These are phyloP conservation scores for Epirrhoe alternata DNA, from an alignment of 2,888 invertebrate species.

Conservation along the genomic window DNA sequence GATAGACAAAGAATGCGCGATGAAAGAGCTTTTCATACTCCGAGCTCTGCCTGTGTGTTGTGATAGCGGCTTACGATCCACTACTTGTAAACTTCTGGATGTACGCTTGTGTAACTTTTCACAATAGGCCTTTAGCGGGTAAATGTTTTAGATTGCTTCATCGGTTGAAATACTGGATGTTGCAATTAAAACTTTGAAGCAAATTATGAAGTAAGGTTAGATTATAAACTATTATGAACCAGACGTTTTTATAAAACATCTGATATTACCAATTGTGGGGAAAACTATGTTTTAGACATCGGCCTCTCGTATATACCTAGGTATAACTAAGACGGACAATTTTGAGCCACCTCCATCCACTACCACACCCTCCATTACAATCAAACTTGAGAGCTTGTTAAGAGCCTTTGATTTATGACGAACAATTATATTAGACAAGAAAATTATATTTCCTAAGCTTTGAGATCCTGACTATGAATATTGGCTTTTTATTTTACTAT, in stretches of 20 bases:
- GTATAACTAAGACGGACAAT: no score
- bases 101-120: slow-evolving; percentile 27
- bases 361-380: no score
- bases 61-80: slow-evolving; percentile 66
- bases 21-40: slow-evolving; percentile 71
- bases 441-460: no score
- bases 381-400: no score
- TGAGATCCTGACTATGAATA: not conserved
- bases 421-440: no score
- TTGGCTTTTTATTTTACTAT: not conserved
- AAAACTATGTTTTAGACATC: no score
- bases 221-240: not conserved
- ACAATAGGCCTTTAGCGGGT: slow-evolving; percentile 23
- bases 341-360: no score
- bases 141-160: slow-evolving; percentile 10
- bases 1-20: slow-evolving; percentile 69
- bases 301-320: no score
- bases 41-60: slow-evolving; percentile 53
- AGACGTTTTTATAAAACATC: no score
- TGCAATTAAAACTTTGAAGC: not conserved
- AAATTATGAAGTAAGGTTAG: not conserved
- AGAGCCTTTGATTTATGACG: no score
- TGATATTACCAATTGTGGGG: no score
- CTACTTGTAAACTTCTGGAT: slow-evolving; percentile 39
- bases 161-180: slow-evolving; percentile 1